Evolutionary conservation across 2,797 vertebrate species (phyloP).

Genomic region (Capromys pilorides): DNA sequence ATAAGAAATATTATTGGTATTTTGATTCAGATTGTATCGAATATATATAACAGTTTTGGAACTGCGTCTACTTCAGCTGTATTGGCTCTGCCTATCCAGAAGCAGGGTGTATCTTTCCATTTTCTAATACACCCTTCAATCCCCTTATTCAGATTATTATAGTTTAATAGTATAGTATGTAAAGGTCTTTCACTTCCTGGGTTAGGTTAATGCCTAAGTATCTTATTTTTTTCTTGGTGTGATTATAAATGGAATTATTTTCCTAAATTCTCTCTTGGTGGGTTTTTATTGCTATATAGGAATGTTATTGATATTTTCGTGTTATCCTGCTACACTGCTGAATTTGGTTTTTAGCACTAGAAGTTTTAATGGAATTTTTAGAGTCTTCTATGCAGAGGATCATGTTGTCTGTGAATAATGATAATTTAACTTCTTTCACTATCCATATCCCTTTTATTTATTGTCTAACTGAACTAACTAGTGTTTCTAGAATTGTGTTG

Average conservation of each 20-base stretch:
- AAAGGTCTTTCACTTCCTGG: neutral
- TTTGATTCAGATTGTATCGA: neutral
- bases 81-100: neutral
- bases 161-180: neutral
- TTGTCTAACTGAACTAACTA: neutral
- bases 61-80: neutral
- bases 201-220: neutral
- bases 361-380: neutral
- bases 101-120: neutral
- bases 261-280: neutral
- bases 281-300: neutral
- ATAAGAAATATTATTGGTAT: neutral
- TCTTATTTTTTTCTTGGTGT: neutral
- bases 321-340: neutral
- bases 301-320: neutral
- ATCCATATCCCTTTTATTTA: neutral
- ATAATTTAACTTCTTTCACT: neutral
- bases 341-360: neutral
- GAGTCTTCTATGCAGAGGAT: neutral
- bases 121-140: neutral
- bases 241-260: neutral
- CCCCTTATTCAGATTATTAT: neutral
- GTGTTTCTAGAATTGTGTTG: neutral
- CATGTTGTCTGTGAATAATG: neutral
- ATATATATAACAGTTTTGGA: neutral